Base-by-base conservation (phyloP, 2,113 vertebrate species). In the Lepisosteus osseus region DNA sequence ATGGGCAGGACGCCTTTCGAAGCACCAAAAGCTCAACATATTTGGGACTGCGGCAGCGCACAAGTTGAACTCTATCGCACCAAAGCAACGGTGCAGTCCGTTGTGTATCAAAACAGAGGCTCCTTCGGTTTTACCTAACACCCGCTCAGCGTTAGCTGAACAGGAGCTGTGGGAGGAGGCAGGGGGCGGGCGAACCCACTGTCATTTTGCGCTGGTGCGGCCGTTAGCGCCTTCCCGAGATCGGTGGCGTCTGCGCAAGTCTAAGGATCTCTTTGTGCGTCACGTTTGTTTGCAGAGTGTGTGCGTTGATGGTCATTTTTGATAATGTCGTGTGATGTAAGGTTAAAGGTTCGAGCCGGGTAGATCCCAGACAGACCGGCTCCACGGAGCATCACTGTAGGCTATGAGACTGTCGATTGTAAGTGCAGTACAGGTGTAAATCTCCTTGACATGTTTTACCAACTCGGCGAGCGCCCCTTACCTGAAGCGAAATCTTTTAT, bases 371-470 rank as follows among this genome's bases (percentile, higher is more conserved):
- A 99, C 96, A 94, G 79, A 63, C 82, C 83, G 95, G 95, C 96
- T 97, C 96, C 95, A 95, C 86, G 81, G 92, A 92, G 89, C 94
- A 95, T 95, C 94, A 95, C 94, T 95, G 93, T 88, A 94, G 93
- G 93, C 94, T 92, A 83, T 86, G 85, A 86, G 88, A 87, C 78
- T 88, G 91, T 87, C 84, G 80, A 75, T 89, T 86, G 83, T 80
- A 90, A 89, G 88, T 88, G 85, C 79, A 85, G 93, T 91, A 94
- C 96, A 97, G 94, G 97, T 96, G 96, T 95, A 95, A 97, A 97
- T 98, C 95, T 94, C 90, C 86, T 83, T 80, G 86, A 86, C 92
- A 91, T 94, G 87, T 90, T 84, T 86, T 68, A 80, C 77, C 81
- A 92, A 92, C 88, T 84, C 88, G 88, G 80, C 86, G 73, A 69